Evolutionary conservation across 2,797 vertebrate genomes (phyloP), one percentile per base, ranked within the genome.

Genomic region (Tachyglossus aculeatus): DNA sequence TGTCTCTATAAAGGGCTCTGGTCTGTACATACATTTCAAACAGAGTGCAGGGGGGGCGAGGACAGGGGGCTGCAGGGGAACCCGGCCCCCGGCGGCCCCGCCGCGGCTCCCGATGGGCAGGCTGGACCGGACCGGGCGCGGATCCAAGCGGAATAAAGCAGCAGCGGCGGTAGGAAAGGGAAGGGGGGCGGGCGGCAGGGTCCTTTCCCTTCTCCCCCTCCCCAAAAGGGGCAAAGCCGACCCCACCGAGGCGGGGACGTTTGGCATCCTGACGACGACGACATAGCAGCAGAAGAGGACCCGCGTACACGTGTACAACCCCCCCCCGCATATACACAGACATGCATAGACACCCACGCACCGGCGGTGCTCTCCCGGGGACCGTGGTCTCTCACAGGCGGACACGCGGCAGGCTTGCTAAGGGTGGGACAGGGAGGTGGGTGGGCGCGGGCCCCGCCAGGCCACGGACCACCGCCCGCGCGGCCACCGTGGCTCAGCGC

Each of bases 11-110:
- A 90, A 86, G 86, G 81, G 86, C 81, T 84, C 80, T 79, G 71
- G 70, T 87, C 77, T 89, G 85, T 88, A 88, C 87, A 85, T 85
- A 80, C 67, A 83, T 84, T 85, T 88, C 82, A 79, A 69, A 87
- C 58, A 88, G 48, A 31, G 64, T 48, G 66, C 58, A 62, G 67
- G 67, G 58, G 39, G 7, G 44, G 45, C 19, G 33, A 58, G 21
- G 25, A 4, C 12, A 33, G 29, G 19, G 19, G 39, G 34, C 53
- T 45, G 40, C 41, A 51, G 56, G 4, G 15, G 9, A 34, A 34
- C 37, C 37, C 50, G 29, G 16, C 45, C 54, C 57, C 58, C 72
- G 72, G 15, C 57, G 32, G 44, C 27, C 45, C 60, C 2, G 36
- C 58, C 13, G 14, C 53, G 7, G 59, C 37, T 40, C 51, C 65